Evolutionary conservation across 2,113 vertebrate genomes (phyloP).

Genomic region (Chloropsis hardwickii): DNA sequence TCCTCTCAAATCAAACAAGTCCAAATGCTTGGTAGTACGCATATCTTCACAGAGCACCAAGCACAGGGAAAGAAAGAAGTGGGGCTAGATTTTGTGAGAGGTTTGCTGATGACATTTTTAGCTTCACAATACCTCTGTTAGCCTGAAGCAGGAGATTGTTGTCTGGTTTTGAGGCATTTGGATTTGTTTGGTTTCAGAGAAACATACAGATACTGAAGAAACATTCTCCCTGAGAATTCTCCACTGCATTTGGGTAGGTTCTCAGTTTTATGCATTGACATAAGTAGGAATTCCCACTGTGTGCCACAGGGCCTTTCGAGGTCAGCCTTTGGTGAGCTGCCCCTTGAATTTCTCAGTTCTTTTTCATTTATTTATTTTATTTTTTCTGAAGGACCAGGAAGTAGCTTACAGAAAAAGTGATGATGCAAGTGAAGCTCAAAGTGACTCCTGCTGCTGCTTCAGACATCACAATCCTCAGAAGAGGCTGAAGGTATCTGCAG

Average conservation of each 20-base stretch:
- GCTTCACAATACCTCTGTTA: background rate
- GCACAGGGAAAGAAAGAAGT: background rate
- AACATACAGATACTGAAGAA: background rate
- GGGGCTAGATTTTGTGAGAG: background rate
- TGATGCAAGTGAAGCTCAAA: background rate
- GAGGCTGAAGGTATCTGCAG: background rate
- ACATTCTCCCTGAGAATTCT: background rate
- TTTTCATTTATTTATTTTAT: rapidly evolving
- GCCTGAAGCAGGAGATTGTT: background rate
- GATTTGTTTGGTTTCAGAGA: background rate
- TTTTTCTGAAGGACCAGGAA: background rate
- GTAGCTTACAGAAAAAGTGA: background rate
- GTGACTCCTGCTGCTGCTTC: background rate
- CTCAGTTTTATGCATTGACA: background rate
- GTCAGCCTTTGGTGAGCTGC: background rate
- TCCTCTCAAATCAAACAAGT: background rate
- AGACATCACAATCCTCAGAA: background rate
- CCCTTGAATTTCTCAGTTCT: background rate
- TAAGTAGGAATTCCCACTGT: background rate
- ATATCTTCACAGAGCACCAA: background rate
- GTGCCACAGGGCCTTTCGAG: background rate
- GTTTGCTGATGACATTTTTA: background rate
- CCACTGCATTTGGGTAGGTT: background rate
- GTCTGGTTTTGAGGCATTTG: background rate
- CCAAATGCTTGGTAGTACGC: background rate